A percentile compares a stretch with the other conserved stretches of the same genome.
These are phyloP conservation scores for Caenorhabditis becei DNA, from an alignment of 2,888 invertebrate genomes.

Conservation along the genomic window DNA sequence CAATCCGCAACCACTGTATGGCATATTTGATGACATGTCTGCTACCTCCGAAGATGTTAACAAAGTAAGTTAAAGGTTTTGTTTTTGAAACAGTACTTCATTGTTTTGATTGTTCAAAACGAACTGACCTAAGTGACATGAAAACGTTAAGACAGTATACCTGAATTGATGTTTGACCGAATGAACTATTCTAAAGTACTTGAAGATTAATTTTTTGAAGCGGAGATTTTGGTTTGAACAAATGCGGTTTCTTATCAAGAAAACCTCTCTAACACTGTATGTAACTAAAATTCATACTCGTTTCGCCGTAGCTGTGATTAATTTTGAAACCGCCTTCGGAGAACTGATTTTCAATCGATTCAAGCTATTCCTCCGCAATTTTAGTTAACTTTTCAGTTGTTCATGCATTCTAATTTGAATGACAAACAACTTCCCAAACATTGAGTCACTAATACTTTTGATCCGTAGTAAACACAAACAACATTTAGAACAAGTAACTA, in stretches of 20 bases:
- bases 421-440: neutral
- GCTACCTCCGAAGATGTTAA: constrained; percentile 26
- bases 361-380: too few species aligned
- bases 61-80: constrained; percentile 13
- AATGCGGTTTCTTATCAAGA: constrained; percentile 1
- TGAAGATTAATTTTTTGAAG: neutral
- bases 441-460: neutral
- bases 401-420: neutral
- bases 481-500: neutral
- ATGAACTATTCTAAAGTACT: neutral
- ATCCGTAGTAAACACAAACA: neutral
- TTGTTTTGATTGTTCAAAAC: neutral
- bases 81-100: too few species aligned
- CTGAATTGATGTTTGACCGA: too few species aligned
- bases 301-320: too few species aligned
- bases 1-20: constrained; percentile 11
- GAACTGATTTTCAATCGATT: too few species aligned
- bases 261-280: neutral
- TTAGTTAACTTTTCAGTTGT: neutral
- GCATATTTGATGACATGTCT: constrained; percentile 34
- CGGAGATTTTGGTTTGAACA: neutral
- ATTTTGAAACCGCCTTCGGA: too few species aligned
- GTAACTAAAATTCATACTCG: too few species aligned
- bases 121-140: neutral
- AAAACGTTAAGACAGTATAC: too few species aligned